Base-by-base conservation (phyloP, 1,140 invertebrate genomes). In the Hylaeus volcanicus region DNA sequence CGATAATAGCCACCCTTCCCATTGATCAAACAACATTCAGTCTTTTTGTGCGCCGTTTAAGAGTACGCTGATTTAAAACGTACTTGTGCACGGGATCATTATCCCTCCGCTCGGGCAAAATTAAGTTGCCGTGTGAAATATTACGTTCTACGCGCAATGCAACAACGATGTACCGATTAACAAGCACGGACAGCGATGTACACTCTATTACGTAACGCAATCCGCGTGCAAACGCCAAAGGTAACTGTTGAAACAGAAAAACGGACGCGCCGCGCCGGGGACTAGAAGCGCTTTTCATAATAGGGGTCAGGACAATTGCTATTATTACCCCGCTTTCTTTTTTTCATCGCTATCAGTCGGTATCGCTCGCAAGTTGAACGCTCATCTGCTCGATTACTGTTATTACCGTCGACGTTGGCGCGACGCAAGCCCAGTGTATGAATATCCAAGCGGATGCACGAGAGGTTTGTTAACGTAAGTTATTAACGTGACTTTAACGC, bases 401-500 rank as follows among this genome's bases (percentile, higher is more conserved):
- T 45, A 76, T 66, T 72, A 71, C 45, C 12, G n/a, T 51, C 11
- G 26, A 26, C 26, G 14, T 53, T 14, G 51, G 14, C 66, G 56
- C 68, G 53, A 64, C 56, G 37, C 41, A 26, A 26, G 26, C 26
- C 26, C 26, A 15, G 15, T 37, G 11, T 39, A 43, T 56, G 56
- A 15, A 53, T 70, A 63, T 61, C 53, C 43, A 2, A 4, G 12
- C 12, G 48, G 14, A 45, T 15, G 53, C 41, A 56, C 60, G 37
- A 41, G 55, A 66, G 65, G 14, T 65, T 51, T 65, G 58, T 75
- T 58, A 75, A 55, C 71, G 63, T 63, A 71, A 80, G 60, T 86
- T 80, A 82, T 86, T 85, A 82, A 83, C 66, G 68, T 65, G 74
- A 77, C 68, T 83, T 81, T 78, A 86, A 82, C 77, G 71, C 69